Base-by-base conservation (phyloP, 2,888 invertebrate genomes). In the Troilus luridus region DNA sequence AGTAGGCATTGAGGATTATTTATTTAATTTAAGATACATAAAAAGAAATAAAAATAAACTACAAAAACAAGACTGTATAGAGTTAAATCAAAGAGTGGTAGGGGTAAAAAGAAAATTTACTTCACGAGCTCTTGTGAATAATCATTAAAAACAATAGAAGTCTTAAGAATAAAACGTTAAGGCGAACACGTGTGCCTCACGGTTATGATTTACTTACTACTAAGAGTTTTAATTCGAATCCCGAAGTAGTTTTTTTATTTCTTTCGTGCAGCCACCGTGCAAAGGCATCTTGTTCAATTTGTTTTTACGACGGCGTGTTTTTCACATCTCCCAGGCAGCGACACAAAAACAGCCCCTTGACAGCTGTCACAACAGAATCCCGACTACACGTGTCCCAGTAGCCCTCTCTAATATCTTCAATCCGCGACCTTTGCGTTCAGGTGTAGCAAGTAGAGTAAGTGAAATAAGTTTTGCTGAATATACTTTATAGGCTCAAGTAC, bases 321-420 rank as follows among this genome's bases (percentile, higher is more conserved):
- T 77, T 85, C 54, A 85, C 85, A 85, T 85, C 85, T n/a, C 85
- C 72, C 72, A 77, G 85, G 85, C 56, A 21, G 85, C 27, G 54
- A 41, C 56, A 58, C 56, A 85, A 85, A 85, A 85, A 77, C 72
- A 85, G 54, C 21, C 41, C 85, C 54, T 54, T 85, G 85, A 85
- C 85, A 85, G 85, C 54, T 85, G 85, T 85, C 85, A 85, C 85
- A 85, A 85, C 85, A 58, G 21, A 85, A 85, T 85, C 85, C 81
- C 56, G 21, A n/a, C 85, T 12, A 85, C 85, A 85, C 85, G 85
- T 85, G 85, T 85, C 56, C 85, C 56, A n/a, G 85, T 10, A 58
- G 85, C 56, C n/a, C n/a, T 41, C 10, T n/a, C 6, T 58, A 0
- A 85, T 10, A n/a, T n/a, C n/a, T 14, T 77, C 19, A 41, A 9